Percentiles rank a stretch among this genome's conserved stretches.
phyloP scores from a whole-genome alignment of 2,113 vertebrate genomes.

The Carassius carassius region DNA sequence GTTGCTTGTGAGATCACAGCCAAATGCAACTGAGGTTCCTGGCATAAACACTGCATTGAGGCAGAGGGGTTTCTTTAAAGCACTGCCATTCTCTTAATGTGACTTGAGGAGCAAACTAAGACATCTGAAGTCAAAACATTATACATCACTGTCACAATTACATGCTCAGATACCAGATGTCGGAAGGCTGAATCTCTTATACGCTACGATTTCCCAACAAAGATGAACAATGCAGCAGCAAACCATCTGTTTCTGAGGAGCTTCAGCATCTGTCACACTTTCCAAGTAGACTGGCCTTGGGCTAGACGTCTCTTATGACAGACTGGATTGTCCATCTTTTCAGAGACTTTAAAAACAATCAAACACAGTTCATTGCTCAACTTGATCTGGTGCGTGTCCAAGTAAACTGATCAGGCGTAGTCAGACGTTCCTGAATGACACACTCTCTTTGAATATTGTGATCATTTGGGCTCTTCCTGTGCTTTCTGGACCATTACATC shows the following conservation, averaged over 20 bases:
- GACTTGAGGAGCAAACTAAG: slow-evolving; percentile 10
- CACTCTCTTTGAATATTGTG: not conserved
- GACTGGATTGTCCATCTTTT: not conserved
- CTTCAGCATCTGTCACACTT: not conserved
- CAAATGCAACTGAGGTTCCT: slow-evolving; percentile 26
- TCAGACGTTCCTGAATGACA: not conserved
- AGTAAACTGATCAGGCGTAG: slow-evolving; percentile 25
- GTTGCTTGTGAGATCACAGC: slow-evolving; percentile 32
- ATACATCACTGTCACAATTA: slow-evolving; percentile 8
- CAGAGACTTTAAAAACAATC: not conserved
- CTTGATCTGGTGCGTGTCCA: slow-evolving; percentile 9
- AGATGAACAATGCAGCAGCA: not conserved
- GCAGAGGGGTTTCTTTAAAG: slow-evolving; percentile 1
- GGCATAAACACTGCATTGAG: slow-evolving; percentile 16
- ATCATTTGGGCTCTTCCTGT: not conserved
- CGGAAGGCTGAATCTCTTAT: not conserved
- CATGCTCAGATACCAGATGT: slow-evolving; percentile 31
- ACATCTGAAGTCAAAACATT: slow-evolving; percentile 21
- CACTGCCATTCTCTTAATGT: not conserved
- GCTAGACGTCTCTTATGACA: not conserved
- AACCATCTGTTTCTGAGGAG: not conserved
- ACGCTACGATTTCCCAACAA: not conserved
- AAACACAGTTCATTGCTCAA: not conserved
- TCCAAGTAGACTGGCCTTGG: not conserved
- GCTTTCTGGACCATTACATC: not conserved